Percentiles rank a stretch among this genome's conserved stretches.
phyloP scores from a whole-genome alignment of 2,888 invertebrate genomes.

The Melinaea menophilus region DNA sequence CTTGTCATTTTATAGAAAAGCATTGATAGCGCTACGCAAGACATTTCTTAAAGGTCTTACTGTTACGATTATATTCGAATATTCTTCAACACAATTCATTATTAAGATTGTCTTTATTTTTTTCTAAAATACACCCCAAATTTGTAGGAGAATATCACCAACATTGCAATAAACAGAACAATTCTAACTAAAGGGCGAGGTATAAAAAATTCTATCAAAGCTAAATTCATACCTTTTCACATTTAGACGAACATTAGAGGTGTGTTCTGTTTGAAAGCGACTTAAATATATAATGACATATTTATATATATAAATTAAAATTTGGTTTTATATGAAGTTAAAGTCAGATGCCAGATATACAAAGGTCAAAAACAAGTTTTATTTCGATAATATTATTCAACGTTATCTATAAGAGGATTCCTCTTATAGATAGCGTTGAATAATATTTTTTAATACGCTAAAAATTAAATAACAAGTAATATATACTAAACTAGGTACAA shows the following conservation, averaged over 20 bases:
- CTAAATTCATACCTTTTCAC: constrained; percentile 55
- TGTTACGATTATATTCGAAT: too few relatives aligned
- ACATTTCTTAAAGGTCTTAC: too few relatives aligned
- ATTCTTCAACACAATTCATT: not conserved
- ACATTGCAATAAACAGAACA: constrained; percentile 34
- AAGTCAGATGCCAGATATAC: too few relatives aligned
- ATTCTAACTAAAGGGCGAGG: constrained; percentile 45
- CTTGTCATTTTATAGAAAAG: too few relatives aligned
- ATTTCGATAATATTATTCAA: too few relatives aligned
- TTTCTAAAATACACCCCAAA: constrained; percentile 4
- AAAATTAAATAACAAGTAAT: not conserved
- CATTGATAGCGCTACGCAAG: too few relatives aligned
- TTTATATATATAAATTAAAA: not conserved
- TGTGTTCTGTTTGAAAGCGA: constrained; percentile 36
- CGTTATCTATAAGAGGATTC: too few relatives aligned
- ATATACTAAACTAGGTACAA: not conserved
- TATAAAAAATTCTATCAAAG: constrained; percentile 71
- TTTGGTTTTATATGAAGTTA: too few relatives aligned
- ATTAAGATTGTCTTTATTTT: not conserved
- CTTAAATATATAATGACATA: not conserved
- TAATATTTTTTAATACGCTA: too few relatives aligned
- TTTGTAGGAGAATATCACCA: constrained; percentile 13
- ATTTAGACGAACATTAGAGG: constrained; percentile 42
- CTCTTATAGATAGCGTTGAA: too few relatives aligned
- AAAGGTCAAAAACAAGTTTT: too few relatives aligned